These are phyloP conservation scores for Tympanoctomys barrerae DNA, from an alignment of 2,797 vertebrate genomes.

Conservation along the genomic window DNA sequence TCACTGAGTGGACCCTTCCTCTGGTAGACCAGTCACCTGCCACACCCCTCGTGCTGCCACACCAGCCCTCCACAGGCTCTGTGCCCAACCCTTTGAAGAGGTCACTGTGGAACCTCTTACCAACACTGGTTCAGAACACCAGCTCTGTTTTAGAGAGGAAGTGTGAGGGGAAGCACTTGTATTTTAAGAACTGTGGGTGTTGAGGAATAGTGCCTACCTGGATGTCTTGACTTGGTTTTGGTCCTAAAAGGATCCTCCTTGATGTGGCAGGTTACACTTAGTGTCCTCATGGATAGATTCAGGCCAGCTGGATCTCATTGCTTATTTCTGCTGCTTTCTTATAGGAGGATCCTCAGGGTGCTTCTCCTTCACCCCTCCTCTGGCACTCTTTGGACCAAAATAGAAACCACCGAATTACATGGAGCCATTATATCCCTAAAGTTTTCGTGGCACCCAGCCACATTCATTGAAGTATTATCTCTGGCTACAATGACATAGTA, in stretches of 20 bases:
- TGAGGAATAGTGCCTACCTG: not conserved
- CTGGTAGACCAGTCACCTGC: not conserved
- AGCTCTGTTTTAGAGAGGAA: accelerated
- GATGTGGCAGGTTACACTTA: accelerated
- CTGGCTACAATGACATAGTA: not conserved
- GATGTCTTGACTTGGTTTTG: not conserved
- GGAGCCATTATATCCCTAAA: not conserved
- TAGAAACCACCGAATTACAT: not conserved
- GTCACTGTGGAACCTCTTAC: accelerated
- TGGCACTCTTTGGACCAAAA: not conserved
- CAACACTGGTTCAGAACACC: not conserved
- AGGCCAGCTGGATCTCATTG: not conserved
- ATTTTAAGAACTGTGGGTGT: not conserved
- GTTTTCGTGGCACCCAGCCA: not conserved
- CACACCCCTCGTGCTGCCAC: not conserved
- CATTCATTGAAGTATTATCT: not conserved
- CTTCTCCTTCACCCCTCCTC: not conserved
- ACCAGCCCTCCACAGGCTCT: not conserved
- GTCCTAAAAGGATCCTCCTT: not conserved
- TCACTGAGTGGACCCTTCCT: not conserved
- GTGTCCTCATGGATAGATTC: not conserved
- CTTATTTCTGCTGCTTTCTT: not conserved
- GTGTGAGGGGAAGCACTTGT: not conserved
- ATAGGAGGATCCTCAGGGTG: accelerated
- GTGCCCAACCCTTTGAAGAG: not conserved